Conservation (phyloP, 2,113 vertebrate genomes). For the Microtus pennsylvanicus region DNA sequence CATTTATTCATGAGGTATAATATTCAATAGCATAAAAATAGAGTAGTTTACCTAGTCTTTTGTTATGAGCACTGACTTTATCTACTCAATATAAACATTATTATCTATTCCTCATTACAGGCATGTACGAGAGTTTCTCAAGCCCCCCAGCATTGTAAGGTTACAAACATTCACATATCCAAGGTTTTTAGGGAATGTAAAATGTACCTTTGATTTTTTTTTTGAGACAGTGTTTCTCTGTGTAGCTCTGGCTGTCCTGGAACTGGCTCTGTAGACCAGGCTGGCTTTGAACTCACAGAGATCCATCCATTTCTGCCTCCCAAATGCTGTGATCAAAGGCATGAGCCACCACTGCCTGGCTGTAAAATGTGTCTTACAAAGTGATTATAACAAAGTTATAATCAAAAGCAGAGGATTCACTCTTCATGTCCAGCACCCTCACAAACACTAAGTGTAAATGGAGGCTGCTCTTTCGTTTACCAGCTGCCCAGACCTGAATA, state of each 20-base stretch:
- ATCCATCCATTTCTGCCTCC: not conserved
- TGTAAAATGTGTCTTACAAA: not conserved
- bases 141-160: not conserved
- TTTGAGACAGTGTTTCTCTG: too few relatives aligned
- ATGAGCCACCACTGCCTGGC: not conserved
- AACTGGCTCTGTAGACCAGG: too few relatives aligned
- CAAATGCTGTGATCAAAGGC: not conserved
- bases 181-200: not conserved
- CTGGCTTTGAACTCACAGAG: not conserved
- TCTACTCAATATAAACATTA: not conserved
- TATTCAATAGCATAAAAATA: not conserved
- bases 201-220: not conserved
- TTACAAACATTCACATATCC: not conserved
- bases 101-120: not conserved
- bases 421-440: not conserved
- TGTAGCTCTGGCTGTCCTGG: too few relatives aligned
- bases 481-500: too few relatives aligned
- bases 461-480: too few relatives aligned
- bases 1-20: not conserved
- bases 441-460: not conserved
- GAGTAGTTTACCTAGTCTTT: not conserved
- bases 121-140: not conserved
- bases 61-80: not conserved
- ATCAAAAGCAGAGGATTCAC: not conserved
- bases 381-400: not conserved